Evolutionary conservation across 2,888 invertebrate genomes (phyloP).

Genomic region (Cylloceria caligata): DNA sequence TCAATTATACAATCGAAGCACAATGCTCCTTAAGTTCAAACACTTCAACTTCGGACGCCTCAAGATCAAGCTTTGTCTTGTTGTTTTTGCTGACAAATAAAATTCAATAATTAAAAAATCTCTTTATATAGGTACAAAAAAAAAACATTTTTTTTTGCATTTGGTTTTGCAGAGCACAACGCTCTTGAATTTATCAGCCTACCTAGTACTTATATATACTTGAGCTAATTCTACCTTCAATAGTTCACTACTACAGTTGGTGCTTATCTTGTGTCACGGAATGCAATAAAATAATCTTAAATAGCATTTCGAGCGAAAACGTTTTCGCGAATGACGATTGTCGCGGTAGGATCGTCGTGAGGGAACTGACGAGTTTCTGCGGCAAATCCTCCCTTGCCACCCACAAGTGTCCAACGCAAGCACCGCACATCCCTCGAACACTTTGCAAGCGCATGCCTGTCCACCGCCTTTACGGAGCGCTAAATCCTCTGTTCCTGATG

Average conservation of each 20-base stretch:
- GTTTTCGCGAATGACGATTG: conserved; percentile 67
- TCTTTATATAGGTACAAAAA: too few species aligned
- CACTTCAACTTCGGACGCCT: not conserved
- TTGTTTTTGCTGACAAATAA: too few species aligned
- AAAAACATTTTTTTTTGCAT: too few species aligned
- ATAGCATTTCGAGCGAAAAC: conserved; percentile 5
- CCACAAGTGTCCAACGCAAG: conserved; percentile 73
- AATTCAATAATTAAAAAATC: too few species aligned
- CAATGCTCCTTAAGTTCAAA: not conserved
- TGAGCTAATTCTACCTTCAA: not conserved
- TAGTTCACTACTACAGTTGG: not conserved
- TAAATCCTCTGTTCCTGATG: too few species aligned
- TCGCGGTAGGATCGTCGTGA: conserved; percentile 82
- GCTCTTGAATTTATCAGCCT: not conserved
- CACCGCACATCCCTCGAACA: conserved; percentile 76
- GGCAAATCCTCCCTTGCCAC: conserved; percentile 50
- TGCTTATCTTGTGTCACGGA: not conserved
- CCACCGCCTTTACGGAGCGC: conserved; percentile 43
- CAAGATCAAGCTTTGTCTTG: not conserved
- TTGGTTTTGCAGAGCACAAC: too few species aligned
- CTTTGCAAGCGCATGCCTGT: conserved; percentile 45
- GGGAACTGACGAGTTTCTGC: conserved; percentile 79
- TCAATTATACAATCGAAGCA: not conserved
- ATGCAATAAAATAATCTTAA: not conserved
- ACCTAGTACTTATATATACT: too few species aligned